These are phyloP conservation scores for Solenopsis fugax DNA, from an alignment of 1,140 invertebrate genomes.

Conservation along the genomic window DNA sequence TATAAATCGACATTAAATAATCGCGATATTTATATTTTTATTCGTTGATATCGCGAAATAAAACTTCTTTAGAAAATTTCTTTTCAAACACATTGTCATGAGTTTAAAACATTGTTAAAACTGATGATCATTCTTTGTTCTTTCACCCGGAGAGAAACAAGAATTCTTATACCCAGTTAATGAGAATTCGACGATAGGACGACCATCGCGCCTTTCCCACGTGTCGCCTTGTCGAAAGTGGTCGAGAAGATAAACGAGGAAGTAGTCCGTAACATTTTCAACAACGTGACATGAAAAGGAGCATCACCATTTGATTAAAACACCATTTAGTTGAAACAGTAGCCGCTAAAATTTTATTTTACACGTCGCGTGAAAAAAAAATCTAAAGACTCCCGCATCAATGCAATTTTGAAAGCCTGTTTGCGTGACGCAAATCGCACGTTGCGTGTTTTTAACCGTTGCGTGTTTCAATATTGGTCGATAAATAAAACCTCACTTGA, in stretches of 20 bases:
- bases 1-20: slow-evolving; percentile 1
- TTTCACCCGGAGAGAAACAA: neutral
- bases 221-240: slow-evolving; percentile 22
- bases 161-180: slow-evolving; percentile 17
- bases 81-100: neutral
- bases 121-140: slow-evolving; percentile 20
- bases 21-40: neutral
- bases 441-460: neutral
- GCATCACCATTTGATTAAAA: neutral
- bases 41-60: neutral
- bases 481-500: slow-evolving; percentile 5
- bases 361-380: neutral
- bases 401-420: neutral
- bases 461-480: neutral
- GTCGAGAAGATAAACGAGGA: slow-evolving; percentile 22
- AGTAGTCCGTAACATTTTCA: slow-evolving; percentile 30
- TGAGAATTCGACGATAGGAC: slow-evolving; percentile 34
- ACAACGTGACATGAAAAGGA: neutral
- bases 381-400: neutral
- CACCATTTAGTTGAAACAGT: neutral
- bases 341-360: neutral
- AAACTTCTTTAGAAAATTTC: neutral
- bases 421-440: neutral
- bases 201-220: slow-evolving; percentile 16
- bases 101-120: slow-evolving; percentile 16